These are phyloP conservation scores for Meiosimyza decipiens DNA, from an alignment of 2,888 invertebrate genomes.

Conservation along the genomic window DNA sequence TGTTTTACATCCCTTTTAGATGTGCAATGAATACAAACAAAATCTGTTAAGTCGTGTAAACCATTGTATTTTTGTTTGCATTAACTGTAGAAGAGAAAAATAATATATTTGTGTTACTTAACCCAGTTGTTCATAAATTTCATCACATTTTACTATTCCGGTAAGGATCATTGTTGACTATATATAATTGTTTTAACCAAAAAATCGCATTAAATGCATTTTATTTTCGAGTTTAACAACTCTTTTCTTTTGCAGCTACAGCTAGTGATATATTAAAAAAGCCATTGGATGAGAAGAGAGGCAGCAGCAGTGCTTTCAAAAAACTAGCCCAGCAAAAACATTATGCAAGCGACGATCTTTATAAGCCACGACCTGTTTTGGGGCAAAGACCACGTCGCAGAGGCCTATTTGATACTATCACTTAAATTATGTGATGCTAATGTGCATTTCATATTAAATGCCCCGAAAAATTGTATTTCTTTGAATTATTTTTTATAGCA, in stretches of 20 bases:
- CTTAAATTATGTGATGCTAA: background rate
- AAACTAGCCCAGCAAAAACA: conserved; percentile 68
- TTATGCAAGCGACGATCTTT: conserved; percentile 77
- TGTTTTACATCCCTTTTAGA: conserved; percentile 37
- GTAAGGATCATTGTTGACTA: too few relatives aligned
- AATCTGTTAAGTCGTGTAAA: conserved; percentile 22
- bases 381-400: conserved; percentile 70
- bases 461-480: too few relatives aligned
- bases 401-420: conserved; percentile 46
- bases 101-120: conserved; percentile 9
- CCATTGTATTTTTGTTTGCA: conserved; percentile 28
- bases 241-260: conserved; percentile 17
- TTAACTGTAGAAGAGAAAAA: conserved; percentile 23
- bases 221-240: too few relatives aligned
- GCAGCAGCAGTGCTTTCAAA: conserved; percentile 11
- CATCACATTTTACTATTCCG: background rate
- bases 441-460: conserved; percentile 47
- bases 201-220: too few relatives aligned
- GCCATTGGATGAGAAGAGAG: conserved; percentile 10
- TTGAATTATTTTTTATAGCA: too few relatives aligned
- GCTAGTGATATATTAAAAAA: conserved; percentile 2
- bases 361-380: conserved; percentile 75
- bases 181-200: too few relatives aligned
- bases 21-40: conserved; percentile 26
- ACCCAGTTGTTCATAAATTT: background rate